A percentile compares a stretch with the other conserved stretches of the same genome.
Conservation (phyloP, 2,113 vertebrate genomes). For the Nymphicus hollandicus region DNA sequence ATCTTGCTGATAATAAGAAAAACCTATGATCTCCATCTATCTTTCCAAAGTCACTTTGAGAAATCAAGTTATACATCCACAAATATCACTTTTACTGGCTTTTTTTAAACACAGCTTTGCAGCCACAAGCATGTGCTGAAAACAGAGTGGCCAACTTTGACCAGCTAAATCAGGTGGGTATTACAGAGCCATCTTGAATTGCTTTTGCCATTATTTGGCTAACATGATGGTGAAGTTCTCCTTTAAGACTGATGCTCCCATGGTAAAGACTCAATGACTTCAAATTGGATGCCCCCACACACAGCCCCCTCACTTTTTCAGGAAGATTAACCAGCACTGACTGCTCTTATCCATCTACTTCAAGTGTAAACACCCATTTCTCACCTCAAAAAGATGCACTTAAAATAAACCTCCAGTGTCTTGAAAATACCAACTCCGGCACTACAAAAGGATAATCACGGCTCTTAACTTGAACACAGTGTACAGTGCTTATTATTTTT, state of each 20-base stretch:
- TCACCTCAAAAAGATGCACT: not conserved
- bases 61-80: not conserved
- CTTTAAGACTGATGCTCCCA: not conserved
- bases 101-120: not conserved
- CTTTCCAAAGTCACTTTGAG: conserved; percentile 12
- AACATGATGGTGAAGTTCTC: not conserved
- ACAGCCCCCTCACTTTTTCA: not conserved
- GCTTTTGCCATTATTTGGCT: not conserved
- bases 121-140: not conserved
- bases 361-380: not conserved
- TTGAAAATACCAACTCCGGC: not conserved
- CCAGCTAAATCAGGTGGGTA: not conserved
- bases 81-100: not conserved
- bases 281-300: not conserved
- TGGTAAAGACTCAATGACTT: not conserved
- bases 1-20: not conserved
- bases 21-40: not conserved
- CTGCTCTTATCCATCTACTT: not conserved
- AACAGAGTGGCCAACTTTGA: not conserved
- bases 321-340: not conserved
- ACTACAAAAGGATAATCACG: not conserved
- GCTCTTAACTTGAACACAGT: not conserved
- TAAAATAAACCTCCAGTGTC: not conserved
- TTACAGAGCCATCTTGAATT: not conserved
- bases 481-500: not conserved